phyloP scores from a whole-genome alignment of 2,113 vertebrate species.

The Benitochromis conjunctus region DNA sequence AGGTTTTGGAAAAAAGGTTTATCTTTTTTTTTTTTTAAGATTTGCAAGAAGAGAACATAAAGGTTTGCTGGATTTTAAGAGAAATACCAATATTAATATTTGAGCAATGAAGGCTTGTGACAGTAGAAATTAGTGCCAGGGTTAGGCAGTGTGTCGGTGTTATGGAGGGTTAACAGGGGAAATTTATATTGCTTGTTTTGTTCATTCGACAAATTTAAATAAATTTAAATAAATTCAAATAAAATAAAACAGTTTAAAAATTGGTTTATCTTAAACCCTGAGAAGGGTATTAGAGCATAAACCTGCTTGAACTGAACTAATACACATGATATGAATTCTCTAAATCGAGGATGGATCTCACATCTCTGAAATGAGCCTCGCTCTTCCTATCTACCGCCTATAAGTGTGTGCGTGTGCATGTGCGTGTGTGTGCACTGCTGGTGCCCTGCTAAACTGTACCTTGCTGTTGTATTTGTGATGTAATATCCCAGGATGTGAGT shows the following conservation, averaged over 20 bases:
- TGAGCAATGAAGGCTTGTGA: not conserved
- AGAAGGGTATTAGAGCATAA: slow-evolving; percentile 42
- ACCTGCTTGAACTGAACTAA: slow-evolving; percentile 67
- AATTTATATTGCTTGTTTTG: not conserved
- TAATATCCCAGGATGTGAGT: slow-evolving; percentile 35
- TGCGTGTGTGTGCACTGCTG: not conserved
- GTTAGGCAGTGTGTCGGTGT: no score
- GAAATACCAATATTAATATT: not conserved
- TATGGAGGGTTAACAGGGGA: not conserved
- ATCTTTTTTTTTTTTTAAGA: not conserved
- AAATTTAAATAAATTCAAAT: not conserved
- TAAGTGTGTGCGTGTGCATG: not conserved
- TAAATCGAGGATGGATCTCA: not conserved
- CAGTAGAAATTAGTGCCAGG: not conserved
- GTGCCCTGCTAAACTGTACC: not conserved
- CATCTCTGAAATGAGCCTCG: not conserved
- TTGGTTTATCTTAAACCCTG: not conserved
- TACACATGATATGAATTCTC: slow-evolving; percentile 68
- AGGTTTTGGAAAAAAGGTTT: not conserved
- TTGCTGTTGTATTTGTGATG: slow-evolving; percentile 36
- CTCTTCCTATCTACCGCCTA: not conserved
- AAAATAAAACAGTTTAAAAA: not conserved
- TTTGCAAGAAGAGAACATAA: not conserved
- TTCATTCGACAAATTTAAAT: not conserved
- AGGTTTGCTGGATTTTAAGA: not conserved